Conservation (phyloP, 2,888 invertebrate species). For the Mesorhabditis sp. region DNA sequence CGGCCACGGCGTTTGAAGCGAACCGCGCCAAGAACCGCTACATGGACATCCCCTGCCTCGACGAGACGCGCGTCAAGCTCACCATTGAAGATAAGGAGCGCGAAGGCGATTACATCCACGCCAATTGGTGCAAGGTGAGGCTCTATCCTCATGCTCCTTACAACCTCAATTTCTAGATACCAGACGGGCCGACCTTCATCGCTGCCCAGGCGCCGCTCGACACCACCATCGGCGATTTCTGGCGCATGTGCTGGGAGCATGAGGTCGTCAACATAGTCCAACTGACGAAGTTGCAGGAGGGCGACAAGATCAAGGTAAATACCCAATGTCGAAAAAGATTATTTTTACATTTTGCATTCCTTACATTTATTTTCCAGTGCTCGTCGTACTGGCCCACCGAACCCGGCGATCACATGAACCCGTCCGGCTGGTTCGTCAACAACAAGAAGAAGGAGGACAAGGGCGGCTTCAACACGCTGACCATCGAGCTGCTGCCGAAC, state of each 20-base stretch:
- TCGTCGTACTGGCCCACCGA: neutral
- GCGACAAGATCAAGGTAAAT: too few relatives aligned
- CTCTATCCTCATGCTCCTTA: neutral
- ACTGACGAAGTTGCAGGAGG: too few relatives aligned
- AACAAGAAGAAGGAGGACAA: constrained; percentile 1
- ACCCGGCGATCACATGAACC: neutral
- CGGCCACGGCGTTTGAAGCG: too few relatives aligned
- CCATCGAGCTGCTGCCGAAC: neutral
- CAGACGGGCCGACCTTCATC: constrained; percentile 58
- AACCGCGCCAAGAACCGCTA: too few relatives aligned
- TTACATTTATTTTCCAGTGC: neutral
- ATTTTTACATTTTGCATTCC: too few relatives aligned
- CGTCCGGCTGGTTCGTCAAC: neutral
- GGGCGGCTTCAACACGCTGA: neutral
- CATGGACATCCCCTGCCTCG: neutral
- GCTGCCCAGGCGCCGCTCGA: constrained; percentile 61
- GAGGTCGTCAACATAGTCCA: too few relatives aligned
- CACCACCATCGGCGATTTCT: constrained; percentile 60
- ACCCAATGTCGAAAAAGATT: too few relatives aligned
- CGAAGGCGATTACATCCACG: constrained; percentile 6
- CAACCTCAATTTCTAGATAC: neutral
- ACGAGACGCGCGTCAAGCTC: neutral
- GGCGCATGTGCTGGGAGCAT: constrained; percentile 57
- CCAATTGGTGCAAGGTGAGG: neutral
- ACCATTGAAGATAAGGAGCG: neutral